Conservation (phyloP, 2,888 invertebrate genomes). For the Xylota segnis region DNA sequence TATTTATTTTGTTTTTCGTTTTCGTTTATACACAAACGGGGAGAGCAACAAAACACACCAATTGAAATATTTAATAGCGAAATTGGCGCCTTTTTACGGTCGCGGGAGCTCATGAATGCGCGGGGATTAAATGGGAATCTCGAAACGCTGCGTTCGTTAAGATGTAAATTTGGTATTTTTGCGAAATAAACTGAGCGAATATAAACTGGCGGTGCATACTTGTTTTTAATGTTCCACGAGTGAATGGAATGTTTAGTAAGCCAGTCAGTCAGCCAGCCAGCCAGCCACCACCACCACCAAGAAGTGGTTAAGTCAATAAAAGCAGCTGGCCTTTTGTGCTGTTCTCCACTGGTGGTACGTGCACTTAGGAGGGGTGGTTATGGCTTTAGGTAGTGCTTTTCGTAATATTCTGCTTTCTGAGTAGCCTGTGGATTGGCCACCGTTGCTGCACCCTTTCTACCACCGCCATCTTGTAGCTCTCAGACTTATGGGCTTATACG, state of each 20-base stretch:
- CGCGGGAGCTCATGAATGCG: conserved; percentile 20
- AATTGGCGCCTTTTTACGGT: conserved; percentile 62
- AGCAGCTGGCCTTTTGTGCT: background rate
- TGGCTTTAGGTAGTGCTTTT: too few species aligned
- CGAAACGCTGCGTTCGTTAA: conserved; percentile 9
- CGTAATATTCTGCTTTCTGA: too few species aligned
- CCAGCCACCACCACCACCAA: background rate
- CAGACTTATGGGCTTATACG: too few species aligned
- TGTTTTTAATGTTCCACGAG: background rate
- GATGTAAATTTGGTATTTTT: conserved; percentile 22
- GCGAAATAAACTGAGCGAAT: background rate
- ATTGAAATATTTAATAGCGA: conserved; percentile 43
- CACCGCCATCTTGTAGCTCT: too few species aligned
- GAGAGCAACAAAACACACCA: background rate
- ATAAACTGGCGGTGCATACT: background rate
- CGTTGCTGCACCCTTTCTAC: too few species aligned
- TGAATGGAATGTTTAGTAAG: background rate
- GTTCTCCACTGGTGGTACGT: too few species aligned
- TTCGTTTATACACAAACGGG: background rate
- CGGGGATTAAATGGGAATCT: conserved; percentile 17
- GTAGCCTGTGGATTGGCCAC: too few species aligned
- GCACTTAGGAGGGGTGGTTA: too few species aligned
- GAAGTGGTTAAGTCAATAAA: background rate
- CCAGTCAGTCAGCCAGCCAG: background rate
- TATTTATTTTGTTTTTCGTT: conserved; percentile 1